phyloP scores from a whole-genome alignment of 2,888 invertebrate species.

The Polylopha cassiicola region DNA sequence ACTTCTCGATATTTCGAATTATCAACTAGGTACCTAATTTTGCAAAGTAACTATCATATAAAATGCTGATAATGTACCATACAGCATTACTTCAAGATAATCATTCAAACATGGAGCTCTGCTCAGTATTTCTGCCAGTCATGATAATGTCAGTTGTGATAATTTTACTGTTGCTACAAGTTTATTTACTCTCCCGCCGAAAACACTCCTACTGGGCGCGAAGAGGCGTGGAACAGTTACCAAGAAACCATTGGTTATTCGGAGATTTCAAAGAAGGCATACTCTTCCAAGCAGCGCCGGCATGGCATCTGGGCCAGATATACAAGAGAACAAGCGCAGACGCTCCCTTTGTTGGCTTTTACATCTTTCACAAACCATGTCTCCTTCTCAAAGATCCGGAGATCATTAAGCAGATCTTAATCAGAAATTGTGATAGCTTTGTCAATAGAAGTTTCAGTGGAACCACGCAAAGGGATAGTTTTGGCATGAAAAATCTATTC shows the following conservation, averaged over 20 bases:
- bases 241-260: slow-evolving; percentile 24
- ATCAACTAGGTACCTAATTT: too few relatives aligned
- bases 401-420: slow-evolving; percentile 31
- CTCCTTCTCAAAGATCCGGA: slow-evolving; percentile 30
- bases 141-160: too few relatives aligned
- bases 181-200: too few relatives aligned
- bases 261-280: slow-evolving; percentile 34
- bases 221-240: slow-evolving; percentile 7
- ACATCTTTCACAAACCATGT: slow-evolving; percentile 34
- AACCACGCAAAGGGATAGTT: slow-evolving; percentile 30
- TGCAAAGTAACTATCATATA: too few relatives aligned
- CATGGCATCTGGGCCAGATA: slow-evolving; percentile 29
- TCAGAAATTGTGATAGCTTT: slow-evolving; percentile 30
- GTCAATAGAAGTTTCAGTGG: slow-evolving; percentile 32
- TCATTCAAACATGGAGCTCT: too few relatives aligned
- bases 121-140: too few relatives aligned
- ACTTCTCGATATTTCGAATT: too few relatives aligned
- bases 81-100: too few relatives aligned
- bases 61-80: too few relatives aligned
- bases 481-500: slow-evolving; percentile 33
- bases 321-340: slow-evolving; percentile 23
- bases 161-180: too few relatives aligned
- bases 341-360: slow-evolving; percentile 30
- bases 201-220: slow-evolving; percentile 10
- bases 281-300: slow-evolving; percentile 31